Base-by-base conservation (phyloP, 2,888 invertebrate genomes). In the Octonoba sinensis region DNA sequence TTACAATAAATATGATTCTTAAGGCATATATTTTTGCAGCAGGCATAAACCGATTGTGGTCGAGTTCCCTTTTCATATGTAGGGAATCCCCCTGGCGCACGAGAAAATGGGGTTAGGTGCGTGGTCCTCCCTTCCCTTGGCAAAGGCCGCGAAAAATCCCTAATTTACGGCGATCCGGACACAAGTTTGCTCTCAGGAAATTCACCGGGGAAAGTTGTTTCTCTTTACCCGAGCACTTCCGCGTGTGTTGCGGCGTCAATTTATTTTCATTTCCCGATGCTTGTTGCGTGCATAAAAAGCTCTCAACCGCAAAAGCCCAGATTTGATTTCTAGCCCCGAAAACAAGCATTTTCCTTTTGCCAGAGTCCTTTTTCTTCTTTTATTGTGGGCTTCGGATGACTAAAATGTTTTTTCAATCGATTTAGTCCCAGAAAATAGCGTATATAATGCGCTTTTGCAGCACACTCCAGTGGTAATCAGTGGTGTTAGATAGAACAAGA, bases 101-200 rank as follows among this genome's bases (percentile, higher is more conserved):
- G n/a, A 15, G 54, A n/a, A n/a, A 54, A 54, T 54, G 54, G 54
- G 54, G 54, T 54, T 54, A 54, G 54, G 20, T 56, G 18, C n/a
- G n/a, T 56, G 18, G 18, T 56, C 22, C 56, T 56, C 56, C 56
- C 18, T 15, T 56, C 12, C 18, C n/a, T 18, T 56, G 56, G 56
- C 18, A 56, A 56, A 56, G 22, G 59, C 65, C 65, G 22, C 46
- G 18, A 65, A 65, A n/a, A 46, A 16, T 20, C 65, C 65, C 44
- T 46, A 65, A 65, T 46, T 46, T 46, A 65, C 46, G 47, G 47
- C 47, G 12, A 46, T 3, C 65, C 60, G 18, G 67, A 75, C 75
- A 75, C 67, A 60, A 60, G 51, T 75, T 67, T 75, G 75, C 75
- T 75, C 75, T 75, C 60, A 75, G 67, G 36, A 18, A 44, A 59